Percentiles rank a stretch among this genome's conserved stretches.
Conservation (phyloP, 2,888 invertebrate species). For the Abrostola triplasia region DNA sequence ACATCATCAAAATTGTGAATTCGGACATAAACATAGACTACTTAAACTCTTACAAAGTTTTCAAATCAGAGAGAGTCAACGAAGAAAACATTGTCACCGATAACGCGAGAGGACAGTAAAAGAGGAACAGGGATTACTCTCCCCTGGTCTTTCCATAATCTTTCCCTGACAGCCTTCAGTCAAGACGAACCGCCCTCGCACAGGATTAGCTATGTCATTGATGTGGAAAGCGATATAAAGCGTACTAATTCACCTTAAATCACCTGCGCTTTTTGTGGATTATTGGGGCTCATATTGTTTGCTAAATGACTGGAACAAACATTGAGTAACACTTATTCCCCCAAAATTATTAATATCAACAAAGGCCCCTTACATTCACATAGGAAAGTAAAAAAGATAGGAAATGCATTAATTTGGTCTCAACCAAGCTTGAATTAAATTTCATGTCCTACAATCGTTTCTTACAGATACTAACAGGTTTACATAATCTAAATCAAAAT, state of each 20-base stretch:
- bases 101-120: conserved; percentile 45
- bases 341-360: neutral
- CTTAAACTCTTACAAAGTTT: neutral
- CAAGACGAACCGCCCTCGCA: conserved; percentile 66
- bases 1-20: neutral
- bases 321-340: conserved; percentile 13
- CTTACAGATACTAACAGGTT: conserved; percentile 40
- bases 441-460: conserved; percentile 42
- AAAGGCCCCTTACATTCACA: no score
- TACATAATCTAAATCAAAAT: conserved; percentile 69
- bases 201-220: conserved; percentile 74
- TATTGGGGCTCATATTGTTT: conserved; percentile 54
- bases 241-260: conserved; percentile 65
- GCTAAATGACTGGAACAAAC: conserved; percentile 26
- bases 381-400: conserved; percentile 5
- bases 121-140: conserved; percentile 64
- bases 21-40: no score
- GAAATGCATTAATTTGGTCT: conserved; percentile 34
- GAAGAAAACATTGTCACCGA: conserved; percentile 26
- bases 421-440: conserved; percentile 29
- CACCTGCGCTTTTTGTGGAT: conserved; percentile 68
- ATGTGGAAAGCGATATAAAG: conserved; percentile 76
- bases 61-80: conserved; percentile 3
- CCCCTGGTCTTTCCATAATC: conserved; percentile 69
- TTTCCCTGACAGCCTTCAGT: conserved; percentile 75